Conservation (phyloP, 2,113 vertebrate genomes). For the Lipophrys pholis region DNA sequence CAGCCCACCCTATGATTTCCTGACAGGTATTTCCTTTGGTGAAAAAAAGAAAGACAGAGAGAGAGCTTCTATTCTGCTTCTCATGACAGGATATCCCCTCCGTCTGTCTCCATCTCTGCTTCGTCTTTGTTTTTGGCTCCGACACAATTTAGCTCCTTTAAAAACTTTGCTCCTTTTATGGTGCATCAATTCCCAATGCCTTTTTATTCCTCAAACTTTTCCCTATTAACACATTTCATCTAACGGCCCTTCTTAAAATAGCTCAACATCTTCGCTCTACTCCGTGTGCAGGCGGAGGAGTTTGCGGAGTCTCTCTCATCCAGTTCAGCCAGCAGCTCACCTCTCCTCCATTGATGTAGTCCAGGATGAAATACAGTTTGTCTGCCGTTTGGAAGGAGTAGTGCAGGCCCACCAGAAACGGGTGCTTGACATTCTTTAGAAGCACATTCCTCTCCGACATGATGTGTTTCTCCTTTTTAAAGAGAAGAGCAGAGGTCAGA, state of each 20-base stretch:
- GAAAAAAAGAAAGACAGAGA: slow-evolving; percentile 51
- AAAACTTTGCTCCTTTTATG: not conserved
- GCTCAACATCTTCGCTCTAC: slow-evolving; percentile 4
- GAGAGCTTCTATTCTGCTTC: slow-evolving; percentile 48
- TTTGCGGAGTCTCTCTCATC: not conserved
- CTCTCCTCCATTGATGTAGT: slow-evolving; percentile 99
- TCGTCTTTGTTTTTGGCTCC: slow-evolving; percentile 25
- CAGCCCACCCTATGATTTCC: slow-evolving; percentile 70
- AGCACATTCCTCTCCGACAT: slow-evolving; percentile 98
- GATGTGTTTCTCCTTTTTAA: slow-evolving; percentile 95
- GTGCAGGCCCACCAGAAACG: slow-evolving; percentile 96
- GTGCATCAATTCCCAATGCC: no score
- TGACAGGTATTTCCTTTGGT: slow-evolving; percentile 75
- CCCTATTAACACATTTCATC: no score
- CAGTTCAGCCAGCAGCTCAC: slow-evolving; percentile 74
- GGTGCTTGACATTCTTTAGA: slow-evolving; percentile 97
- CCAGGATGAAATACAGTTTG: slow-evolving; percentile 96
- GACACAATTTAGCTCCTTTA: not conserved
- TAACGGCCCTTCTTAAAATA: no score
- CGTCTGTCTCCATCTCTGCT: slow-evolving; percentile 63
- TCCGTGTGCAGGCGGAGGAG: not conserved
- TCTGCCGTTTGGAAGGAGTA: slow-evolving; percentile 98
- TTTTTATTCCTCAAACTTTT: slow-evolving; percentile 1
- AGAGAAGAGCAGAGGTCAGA: slow-evolving; percentile 20
- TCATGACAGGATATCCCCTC: slow-evolving; percentile 76